These are phyloP conservation scores for Pangasianodon hypophthalmus DNA, from an alignment of 2,113 vertebrate species.

Conservation along the genomic window DNA sequence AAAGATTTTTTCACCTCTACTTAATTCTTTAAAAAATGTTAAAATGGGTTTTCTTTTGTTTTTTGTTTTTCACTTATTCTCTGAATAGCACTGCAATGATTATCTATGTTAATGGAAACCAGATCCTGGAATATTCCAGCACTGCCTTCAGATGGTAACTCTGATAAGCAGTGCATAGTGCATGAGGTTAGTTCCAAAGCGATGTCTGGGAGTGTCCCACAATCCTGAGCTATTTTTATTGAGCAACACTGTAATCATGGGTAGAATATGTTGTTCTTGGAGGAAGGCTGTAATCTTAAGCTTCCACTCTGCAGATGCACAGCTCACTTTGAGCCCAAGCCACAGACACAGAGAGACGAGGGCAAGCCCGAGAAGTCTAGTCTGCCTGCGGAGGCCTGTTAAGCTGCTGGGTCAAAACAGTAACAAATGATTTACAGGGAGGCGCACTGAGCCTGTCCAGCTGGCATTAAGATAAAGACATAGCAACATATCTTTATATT, in stretches of 20 bases:
- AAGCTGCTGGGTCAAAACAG: conserved; percentile 30
- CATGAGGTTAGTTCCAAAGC: conserved; percentile 41
- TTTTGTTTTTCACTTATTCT: not conserved
- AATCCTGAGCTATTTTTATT: conserved; percentile 69
- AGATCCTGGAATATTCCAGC: conserved; percentile 36
- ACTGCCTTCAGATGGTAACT: conserved; percentile 40
- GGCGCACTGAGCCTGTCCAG: conserved; percentile 17
- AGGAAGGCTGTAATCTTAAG: conserved; percentile 66
- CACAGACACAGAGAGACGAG: conserved; percentile 22
- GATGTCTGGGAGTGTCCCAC: conserved; percentile 64
- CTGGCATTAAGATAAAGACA: conserved; percentile 35
- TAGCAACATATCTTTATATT: not conserved
- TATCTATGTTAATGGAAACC: conserved; percentile 30
- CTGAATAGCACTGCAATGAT: not conserved
- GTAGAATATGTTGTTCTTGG: conserved; percentile 65
- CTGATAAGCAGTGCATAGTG: conserved; percentile 33
- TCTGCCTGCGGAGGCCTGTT: conserved; percentile 25
- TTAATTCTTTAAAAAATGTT: not conserved
- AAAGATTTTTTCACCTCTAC: not conserved
- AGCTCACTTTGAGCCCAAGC: conserved; percentile 37
- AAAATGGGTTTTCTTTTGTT: not conserved
- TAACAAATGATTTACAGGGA: conserved; percentile 47
- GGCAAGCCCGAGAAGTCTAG: conserved; percentile 6
- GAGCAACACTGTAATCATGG: conserved; percentile 72
- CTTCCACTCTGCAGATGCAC: conserved; percentile 51